These are phyloP conservation scores for Anoplolepis gracilipes DNA, from an alignment of 1,140 invertebrate genomes.

Conservation along the genomic window DNA sequence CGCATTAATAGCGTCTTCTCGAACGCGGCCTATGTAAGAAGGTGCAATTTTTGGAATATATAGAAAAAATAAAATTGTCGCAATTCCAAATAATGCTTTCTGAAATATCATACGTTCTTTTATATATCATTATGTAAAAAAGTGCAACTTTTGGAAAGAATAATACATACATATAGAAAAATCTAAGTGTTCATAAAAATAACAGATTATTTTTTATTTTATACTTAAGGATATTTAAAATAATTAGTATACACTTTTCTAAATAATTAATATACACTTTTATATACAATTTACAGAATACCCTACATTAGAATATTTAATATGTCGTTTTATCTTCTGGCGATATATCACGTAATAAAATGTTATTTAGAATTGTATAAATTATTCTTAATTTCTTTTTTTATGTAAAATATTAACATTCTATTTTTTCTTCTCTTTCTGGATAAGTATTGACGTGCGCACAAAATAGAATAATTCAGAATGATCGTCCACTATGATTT, in stretches of 20 bases:
- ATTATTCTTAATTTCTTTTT: conserved; percentile 20
- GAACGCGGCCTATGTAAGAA: too few species aligned
- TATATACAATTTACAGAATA: conserved; percentile 67
- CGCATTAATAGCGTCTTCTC: too few species aligned
- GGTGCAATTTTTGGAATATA: too few species aligned
- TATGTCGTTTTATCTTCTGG: conserved; percentile 60
- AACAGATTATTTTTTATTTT: conserved; percentile 59
- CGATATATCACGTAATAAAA: conserved; percentile 26
- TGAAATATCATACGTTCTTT: background rate
- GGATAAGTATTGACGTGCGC: too few species aligned
- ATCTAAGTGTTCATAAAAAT: conserved; percentile 53
- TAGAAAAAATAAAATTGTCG: conserved; percentile 23
- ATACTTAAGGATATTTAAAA: conserved; percentile 59
- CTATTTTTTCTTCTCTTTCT: conserved; percentile 15
- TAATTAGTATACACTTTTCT: conserved; percentile 49
- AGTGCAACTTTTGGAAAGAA: conserved; percentile 28
- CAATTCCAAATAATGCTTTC: conserved; percentile 12
- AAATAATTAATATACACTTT: conserved; percentile 52
- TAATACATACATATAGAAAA: conserved; percentile 36
- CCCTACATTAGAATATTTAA: conserved; percentile 25
- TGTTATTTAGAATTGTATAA: background rate
- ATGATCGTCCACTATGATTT: too few species aligned
- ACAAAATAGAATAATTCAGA: too few species aligned
- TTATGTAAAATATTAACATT: conserved; percentile 36
- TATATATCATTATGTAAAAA: conserved; percentile 22